These are phyloP conservation scores for Ctenopoma kingsleyae DNA, from an alignment of 2,797 vertebrate species.

Conservation along the genomic window DNA sequence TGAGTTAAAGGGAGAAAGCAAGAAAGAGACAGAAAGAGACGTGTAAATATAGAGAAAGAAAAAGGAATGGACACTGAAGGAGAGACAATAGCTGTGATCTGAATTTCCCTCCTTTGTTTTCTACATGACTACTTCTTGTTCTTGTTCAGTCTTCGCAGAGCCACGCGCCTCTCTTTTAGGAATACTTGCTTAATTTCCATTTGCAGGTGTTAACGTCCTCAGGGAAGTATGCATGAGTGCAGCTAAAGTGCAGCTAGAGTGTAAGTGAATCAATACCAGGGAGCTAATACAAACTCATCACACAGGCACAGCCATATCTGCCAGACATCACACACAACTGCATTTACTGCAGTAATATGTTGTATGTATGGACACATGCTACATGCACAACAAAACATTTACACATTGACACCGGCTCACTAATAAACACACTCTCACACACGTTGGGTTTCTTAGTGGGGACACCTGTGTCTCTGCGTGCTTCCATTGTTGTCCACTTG, in stretches of 20 bases:
- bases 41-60: slow-evolving; percentile 61
- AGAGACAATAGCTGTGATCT: slow-evolving; percentile 49
- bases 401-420: slow-evolving; percentile 25
- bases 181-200: slow-evolving; percentile 63
- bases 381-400: slow-evolving; percentile 15
- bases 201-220: slow-evolving; percentile 70
- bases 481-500: slow-evolving; percentile 83
- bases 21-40: slow-evolving; percentile 38
- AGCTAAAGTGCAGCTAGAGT: slow-evolving; percentile 73
- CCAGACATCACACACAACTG: neutral
- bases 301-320: slow-evolving; percentile 15
- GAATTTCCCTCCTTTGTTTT: slow-evolving; percentile 52
- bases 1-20: slow-evolving; percentile 74
- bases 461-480: slow-evolving; percentile 79
- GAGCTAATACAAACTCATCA: slow-evolving; percentile 59
- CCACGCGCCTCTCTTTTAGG: slow-evolving; percentile 45
- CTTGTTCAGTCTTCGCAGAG: slow-evolving; percentile 17
- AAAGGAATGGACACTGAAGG: slow-evolving; percentile 33
- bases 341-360: neutral
- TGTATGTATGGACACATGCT: slow-evolving; percentile 11
- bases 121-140: slow-evolving; percentile 15
- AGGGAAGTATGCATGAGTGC: slow-evolving; percentile 74
- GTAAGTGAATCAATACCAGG: slow-evolving; percentile 74
- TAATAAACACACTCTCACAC: slow-evolving; percentile 56
- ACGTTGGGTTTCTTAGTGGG: slow-evolving; percentile 38